These are phyloP conservation scores for Limonius californicus DNA, from an alignment of 1,140 invertebrate genomes.

Conservation along the genomic window DNA sequence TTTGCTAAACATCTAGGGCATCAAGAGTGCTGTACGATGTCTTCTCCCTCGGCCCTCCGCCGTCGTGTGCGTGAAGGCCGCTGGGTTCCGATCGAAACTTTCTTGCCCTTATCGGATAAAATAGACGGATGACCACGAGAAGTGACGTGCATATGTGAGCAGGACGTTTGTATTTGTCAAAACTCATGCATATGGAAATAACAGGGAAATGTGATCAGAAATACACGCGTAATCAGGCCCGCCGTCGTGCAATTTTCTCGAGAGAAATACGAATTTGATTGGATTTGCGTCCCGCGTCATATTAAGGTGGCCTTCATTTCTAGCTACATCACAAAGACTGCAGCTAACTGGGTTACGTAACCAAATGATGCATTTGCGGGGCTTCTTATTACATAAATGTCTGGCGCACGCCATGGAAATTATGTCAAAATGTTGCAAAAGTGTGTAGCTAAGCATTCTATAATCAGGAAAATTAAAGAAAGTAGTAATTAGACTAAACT, in stretches of 20 bases:
- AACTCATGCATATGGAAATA: conserved; percentile 44
- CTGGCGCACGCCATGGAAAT: too few relatives aligned
- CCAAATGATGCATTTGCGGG: neutral
- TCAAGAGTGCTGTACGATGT: conserved; percentile 34
- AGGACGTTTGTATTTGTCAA: conserved; percentile 41
- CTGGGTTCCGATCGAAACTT: conserved; percentile 16
- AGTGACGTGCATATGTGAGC: conserved; percentile 41
- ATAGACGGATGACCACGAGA: conserved; percentile 39
- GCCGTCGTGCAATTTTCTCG: conserved; percentile 37
- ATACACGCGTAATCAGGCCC: conserved; percentile 20
- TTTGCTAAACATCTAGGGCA: conserved; percentile 32
- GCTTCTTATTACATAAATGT: too few relatives aligned
- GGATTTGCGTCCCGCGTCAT: conserved; percentile 26
- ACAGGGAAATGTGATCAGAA: conserved; percentile 24
- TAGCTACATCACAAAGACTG: conserved; percentile 2
- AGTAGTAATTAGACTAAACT: neutral
- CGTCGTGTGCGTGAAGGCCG: conserved; percentile 1
- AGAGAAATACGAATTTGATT: conserved; percentile 44
- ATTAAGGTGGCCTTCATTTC: conserved; percentile 2
- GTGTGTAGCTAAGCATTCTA: too few relatives aligned
- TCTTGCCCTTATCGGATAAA: conserved; percentile 27
- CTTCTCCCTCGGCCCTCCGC: conserved; percentile 17
- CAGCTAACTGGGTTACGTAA: neutral
- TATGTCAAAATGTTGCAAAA: too few relatives aligned
- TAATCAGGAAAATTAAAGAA: too few relatives aligned